Conservation (phyloP, 2,888 invertebrate species). For the Anaspis maculata region DNA sequence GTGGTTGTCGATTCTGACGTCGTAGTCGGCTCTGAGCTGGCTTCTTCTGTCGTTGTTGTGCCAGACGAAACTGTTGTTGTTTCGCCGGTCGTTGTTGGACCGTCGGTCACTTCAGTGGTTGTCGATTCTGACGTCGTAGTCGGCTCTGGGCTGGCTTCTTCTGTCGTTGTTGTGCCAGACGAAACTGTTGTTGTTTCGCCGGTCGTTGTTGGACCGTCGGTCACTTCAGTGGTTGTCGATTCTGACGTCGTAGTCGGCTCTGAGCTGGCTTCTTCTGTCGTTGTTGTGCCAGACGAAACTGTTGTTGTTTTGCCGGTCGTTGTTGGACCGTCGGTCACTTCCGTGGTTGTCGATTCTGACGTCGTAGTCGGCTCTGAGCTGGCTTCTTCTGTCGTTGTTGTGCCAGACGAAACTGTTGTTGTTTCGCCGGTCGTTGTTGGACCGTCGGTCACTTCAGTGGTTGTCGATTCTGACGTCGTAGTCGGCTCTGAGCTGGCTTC, state of each 20-base stretch:
- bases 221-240: constrained; percentile 1
- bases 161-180: neutral
- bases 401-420: neutral
- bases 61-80: constrained; percentile 1
- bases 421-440: neutral
- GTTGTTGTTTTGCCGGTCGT: too few species aligned
- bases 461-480: too few species aligned
- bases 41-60: constrained; percentile 5
- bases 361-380: neutral
- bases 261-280: constrained; percentile 11
- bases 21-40: constrained; percentile 7
- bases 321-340: neutral
- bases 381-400: neutral
- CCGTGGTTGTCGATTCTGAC: neutral
- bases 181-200: too few species aligned
- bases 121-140: neutral
- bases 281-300: constrained; percentile 7
- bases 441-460: too few species aligned
- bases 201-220: neutral
- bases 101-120: neutral
- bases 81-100: neutral
- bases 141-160: neutral
- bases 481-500: too few species aligned
- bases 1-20: constrained; percentile 13
- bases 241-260: too few species aligned